A percentile compares a stretch with the other conserved stretches of the same genome.
These are phyloP conservation scores for Nycteola revayana DNA, from an alignment of 2,888 invertebrate genomes.

Conservation along the genomic window DNA sequence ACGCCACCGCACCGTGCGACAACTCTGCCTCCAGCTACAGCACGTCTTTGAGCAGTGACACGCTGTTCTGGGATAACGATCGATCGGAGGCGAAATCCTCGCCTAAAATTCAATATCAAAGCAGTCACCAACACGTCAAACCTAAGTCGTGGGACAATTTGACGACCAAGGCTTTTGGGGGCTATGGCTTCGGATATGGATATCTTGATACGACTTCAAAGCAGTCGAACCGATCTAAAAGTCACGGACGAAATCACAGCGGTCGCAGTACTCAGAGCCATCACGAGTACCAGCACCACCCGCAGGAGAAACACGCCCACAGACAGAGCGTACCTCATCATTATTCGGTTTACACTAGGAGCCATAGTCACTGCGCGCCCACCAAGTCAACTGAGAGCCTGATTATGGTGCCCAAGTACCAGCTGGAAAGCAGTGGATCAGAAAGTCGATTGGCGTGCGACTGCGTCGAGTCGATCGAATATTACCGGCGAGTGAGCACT, in stretches of 20 bases:
- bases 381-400: constrained; percentile 93
- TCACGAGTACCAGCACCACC: constrained; percentile 69
- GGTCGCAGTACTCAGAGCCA: constrained; percentile 82
- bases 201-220: constrained; percentile 86
- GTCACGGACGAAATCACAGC: constrained; percentile 79
- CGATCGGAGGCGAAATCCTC: constrained; percentile 66
- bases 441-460: constrained; percentile 88
- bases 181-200: constrained; percentile 93
- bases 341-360: constrained; percentile 71
- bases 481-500: constrained; percentile 58
- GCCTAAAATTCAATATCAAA: constrained; percentile 76
- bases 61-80: constrained; percentile 90
- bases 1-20: constrained; percentile 84
- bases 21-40: constrained; percentile 91
- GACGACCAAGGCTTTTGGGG: constrained; percentile 92
- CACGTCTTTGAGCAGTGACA: constrained; percentile 93
- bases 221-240: constrained; percentile 65
- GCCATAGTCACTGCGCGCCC: constrained; percentile 81
- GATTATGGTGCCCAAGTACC: constrained; percentile 85
- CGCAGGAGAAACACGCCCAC: constrained; percentile 68
- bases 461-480: constrained; percentile 80
- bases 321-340: constrained; percentile 71
- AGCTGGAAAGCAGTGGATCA: constrained; percentile 80
- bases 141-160: constrained; percentile 96
- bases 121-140: constrained; percentile 79